phyloP scores from a whole-genome alignment of 2,888 invertebrate genomes.

The Sarcophaga variegata region DNA sequence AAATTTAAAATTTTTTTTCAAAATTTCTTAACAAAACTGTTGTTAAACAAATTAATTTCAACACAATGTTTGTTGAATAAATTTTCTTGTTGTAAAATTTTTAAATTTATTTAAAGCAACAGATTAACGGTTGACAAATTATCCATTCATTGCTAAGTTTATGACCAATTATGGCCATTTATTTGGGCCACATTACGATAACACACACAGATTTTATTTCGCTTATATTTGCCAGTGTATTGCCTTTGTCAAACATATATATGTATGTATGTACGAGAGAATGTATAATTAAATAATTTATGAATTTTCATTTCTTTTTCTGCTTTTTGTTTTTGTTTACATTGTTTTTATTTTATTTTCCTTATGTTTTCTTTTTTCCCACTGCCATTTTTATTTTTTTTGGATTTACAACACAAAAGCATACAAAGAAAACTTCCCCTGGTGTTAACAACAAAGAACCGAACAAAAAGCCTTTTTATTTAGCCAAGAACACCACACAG shows the following conservation, averaged over 20 bases:
- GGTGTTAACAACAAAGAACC: neutral
- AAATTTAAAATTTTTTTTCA: too few relatives aligned
- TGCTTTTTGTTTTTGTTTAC: neutral
- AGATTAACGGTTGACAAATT: neutral
- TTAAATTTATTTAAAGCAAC: neutral
- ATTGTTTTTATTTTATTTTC: neutral
- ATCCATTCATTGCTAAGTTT: conserved; percentile 3
- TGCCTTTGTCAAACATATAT: too few relatives aligned
- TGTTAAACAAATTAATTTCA: too few relatives aligned
- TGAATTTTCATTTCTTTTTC: too few relatives aligned
- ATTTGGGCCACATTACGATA: neutral
- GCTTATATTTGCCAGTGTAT: neutral
- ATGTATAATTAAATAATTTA: neutral
- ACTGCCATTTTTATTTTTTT: neutral
- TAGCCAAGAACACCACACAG: neutral
- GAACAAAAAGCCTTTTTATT: neutral
- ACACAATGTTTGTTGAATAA: too few relatives aligned
- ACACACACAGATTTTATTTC: neutral
- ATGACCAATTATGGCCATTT: conserved; percentile 31
- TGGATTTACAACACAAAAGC: neutral
- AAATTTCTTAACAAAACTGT: too few relatives aligned
- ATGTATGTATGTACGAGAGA: too few relatives aligned
- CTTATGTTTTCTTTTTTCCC: neutral
- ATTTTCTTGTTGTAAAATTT: too few relatives aligned
- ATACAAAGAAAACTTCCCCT: neutral